These are phyloP conservation scores for Patella ulyssiponensis DNA, from an alignment of 2,888 invertebrate species.

Conservation along the genomic window DNA sequence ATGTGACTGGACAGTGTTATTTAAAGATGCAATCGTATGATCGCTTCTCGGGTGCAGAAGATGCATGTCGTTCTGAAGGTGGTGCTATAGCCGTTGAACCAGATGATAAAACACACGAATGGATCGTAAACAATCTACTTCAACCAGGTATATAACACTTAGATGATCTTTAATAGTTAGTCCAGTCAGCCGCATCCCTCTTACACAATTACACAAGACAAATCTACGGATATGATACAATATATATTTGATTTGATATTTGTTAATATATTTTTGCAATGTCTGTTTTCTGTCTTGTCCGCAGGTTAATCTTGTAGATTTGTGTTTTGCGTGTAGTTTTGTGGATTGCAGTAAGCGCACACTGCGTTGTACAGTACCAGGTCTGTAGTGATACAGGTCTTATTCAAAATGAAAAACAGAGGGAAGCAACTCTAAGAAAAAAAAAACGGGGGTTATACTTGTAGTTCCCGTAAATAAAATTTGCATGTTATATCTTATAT, in stretches of 20 bases:
- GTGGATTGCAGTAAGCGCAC: neutral
- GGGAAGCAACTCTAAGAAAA: neutral
- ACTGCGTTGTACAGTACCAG: neutral
- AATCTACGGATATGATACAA: too few species aligned
- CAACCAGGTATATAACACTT: constrained; percentile 7
- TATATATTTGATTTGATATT: too few species aligned
- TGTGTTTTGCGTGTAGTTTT: too few species aligned
- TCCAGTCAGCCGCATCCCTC: too few species aligned
- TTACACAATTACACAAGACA: too few species aligned
- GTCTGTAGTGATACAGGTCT: too few species aligned
- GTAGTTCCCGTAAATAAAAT: too few species aligned
- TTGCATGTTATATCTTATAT: too few species aligned
- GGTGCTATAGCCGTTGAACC: constrained; percentile 14
- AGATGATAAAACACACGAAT: constrained; percentile 8
- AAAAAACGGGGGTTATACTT: neutral
- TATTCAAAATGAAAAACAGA: neutral
- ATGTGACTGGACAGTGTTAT: constrained; percentile 19
- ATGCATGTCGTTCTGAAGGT: constrained; percentile 12
- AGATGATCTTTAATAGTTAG: too few species aligned
- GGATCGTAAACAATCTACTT: constrained; percentile 19
- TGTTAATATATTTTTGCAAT: too few species aligned
- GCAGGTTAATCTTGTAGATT: too few species aligned
- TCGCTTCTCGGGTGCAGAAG: constrained; percentile 14
- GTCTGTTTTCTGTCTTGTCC: too few species aligned
- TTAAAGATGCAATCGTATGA: neutral